These are phyloP conservation scores for Leptinotarsa haldemani DNA, from an alignment of 2,888 invertebrate species.

Conservation along the genomic window DNA sequence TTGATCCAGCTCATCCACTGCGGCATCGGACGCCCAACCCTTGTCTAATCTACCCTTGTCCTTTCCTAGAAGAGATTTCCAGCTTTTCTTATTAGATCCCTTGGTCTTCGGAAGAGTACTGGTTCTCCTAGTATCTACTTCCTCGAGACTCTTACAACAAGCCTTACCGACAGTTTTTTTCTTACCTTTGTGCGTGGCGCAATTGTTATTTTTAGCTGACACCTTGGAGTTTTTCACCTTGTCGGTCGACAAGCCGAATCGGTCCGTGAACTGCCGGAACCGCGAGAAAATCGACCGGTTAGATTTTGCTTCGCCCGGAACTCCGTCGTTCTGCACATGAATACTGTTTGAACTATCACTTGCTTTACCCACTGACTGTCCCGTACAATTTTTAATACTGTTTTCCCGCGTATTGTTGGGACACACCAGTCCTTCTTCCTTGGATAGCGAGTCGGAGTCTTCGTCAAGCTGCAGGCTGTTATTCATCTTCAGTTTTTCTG, in stretches of 20 bases:
- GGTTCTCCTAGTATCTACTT: conserved; percentile 57
- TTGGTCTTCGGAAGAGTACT: conserved; percentile 62
- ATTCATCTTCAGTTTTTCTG: conserved; percentile 56
- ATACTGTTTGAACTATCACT: conserved; percentile 55
- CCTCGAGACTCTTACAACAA: conserved; percentile 59
- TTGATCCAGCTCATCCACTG: conserved; percentile 52
- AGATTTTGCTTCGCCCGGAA: conserved; percentile 58
- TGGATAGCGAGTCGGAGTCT: conserved; percentile 32
- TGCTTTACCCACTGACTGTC: conserved; percentile 41
- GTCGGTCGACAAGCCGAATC: conserved; percentile 67
- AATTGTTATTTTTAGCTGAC: conserved; percentile 57
- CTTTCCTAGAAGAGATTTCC: conserved; percentile 63
- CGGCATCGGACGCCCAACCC: conserved; percentile 59
- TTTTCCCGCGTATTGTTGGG: conserved; percentile 50
- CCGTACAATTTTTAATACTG: conserved; percentile 50
- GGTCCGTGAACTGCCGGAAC: conserved; percentile 69
- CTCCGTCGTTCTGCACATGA: conserved; percentile 52
- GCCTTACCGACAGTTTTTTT: conserved; percentile 49
- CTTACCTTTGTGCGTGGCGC: conserved; percentile 50
- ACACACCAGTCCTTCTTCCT: conserved; percentile 39
- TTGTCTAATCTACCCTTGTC: conserved; percentile 57
- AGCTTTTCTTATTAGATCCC: conserved; percentile 57
- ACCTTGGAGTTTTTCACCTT: conserved; percentile 52
- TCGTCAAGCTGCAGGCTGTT: conserved; percentile 42
- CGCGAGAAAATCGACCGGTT: conserved; percentile 67